These are phyloP conservation scores for Eupithecia exiguata DNA, from an alignment of 2,888 invertebrate genomes.

Conservation along the genomic window DNA sequence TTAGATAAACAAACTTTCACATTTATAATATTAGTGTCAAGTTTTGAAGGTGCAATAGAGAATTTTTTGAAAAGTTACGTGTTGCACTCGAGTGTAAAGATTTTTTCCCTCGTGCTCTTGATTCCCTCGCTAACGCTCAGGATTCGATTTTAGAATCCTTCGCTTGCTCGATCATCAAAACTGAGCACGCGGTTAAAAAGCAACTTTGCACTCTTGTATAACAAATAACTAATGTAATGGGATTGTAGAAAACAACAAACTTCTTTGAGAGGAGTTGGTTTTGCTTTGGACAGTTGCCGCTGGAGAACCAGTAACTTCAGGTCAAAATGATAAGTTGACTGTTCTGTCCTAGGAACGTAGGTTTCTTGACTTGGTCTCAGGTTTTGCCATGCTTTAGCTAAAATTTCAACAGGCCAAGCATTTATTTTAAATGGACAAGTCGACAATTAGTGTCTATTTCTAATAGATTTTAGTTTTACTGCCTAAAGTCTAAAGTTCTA, in stretches of 20 bases:
- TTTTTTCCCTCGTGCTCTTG: too few relatives aligned
- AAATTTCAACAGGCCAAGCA: neutral
- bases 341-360: neutral
- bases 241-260: neutral
- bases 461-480: slow-evolving; percentile 5
- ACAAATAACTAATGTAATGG: too few relatives aligned
- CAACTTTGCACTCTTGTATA: too few relatives aligned
- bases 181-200: too few relatives aligned
- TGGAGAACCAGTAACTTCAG: neutral
- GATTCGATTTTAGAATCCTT: too few relatives aligned
- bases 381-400: neutral
- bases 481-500: neutral
- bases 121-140: too few relatives aligned
- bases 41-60: too few relatives aligned
- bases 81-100: too few relatives aligned
- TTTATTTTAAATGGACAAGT: neutral
- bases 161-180: too few relatives aligned
- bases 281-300: neutral
- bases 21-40: too few relatives aligned
- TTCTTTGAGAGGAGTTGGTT: neutral
- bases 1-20: too few relatives aligned
- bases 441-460: neutral
- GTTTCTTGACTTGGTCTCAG: neutral
- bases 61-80: too few relatives aligned
- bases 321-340: neutral